Percentiles rank a stretch among this genome's conserved stretches.
These are phyloP conservation scores for Oncorhynchus tshawytscha DNA, from an alignment of 2,113 vertebrate genomes.

Conservation along the genomic window DNA sequence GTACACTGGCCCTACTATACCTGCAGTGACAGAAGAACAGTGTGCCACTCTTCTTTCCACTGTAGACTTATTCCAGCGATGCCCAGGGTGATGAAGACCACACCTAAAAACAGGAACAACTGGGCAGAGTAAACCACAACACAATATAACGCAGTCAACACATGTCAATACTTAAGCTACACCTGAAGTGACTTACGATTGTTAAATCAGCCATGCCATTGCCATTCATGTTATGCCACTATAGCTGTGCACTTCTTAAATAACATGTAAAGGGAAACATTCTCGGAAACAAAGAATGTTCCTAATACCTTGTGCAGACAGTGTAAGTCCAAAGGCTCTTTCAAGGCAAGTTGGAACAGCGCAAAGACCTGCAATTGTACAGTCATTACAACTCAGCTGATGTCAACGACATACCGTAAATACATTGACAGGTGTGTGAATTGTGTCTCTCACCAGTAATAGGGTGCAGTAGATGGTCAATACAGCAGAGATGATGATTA, in stretches of 20 bases:
- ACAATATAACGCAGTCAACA: neutral
- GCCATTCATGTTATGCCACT: neutral
- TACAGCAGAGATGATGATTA: conserved; percentile 73
- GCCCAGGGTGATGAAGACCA: conserved; percentile 67
- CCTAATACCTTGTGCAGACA: conserved; percentile 85
- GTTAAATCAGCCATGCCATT: neutral
- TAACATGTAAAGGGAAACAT: neutral
- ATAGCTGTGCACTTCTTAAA: too few relatives aligned
- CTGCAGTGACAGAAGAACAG: conserved; percentile 81
- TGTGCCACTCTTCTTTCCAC: conserved; percentile 81
- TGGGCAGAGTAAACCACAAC: conserved; percentile 45
- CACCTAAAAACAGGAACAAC: conserved; percentile 77
- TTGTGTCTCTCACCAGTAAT: conserved; percentile 80
- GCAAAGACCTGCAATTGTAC: conserved; percentile 78
- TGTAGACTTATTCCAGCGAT: conserved; percentile 66
- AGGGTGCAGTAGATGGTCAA: conserved; percentile 79
- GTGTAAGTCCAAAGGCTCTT: conserved; percentile 82
- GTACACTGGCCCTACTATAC: conserved; percentile 56
- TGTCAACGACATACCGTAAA: too few relatives aligned
- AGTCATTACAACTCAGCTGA: neutral
- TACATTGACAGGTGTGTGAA: too few relatives aligned
- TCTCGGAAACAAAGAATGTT: neutral
- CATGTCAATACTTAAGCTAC: too few relatives aligned
- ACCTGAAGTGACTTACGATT: neutral
- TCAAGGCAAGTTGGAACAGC: conserved; percentile 75